Evolutionary conservation across 2,888 invertebrate genomes (phyloP).

Genomic region (Neuroscelio doddi): DNA sequence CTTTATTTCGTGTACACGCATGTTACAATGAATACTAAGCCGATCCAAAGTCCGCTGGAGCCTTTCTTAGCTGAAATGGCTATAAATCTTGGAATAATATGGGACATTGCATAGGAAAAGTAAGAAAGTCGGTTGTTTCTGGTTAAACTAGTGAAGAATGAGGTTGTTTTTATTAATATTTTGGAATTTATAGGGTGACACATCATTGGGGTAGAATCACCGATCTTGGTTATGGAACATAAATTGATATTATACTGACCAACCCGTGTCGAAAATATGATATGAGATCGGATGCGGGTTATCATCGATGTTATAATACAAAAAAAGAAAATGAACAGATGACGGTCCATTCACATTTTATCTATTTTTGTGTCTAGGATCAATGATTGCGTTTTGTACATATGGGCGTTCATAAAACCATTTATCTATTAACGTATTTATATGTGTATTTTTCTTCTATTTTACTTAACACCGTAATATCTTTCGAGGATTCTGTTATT

Average conservation of each 20-base stretch:
- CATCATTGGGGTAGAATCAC: slow-evolving; percentile 13
- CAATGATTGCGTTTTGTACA: too few species aligned
- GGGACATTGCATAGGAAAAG: slow-evolving; percentile 34
- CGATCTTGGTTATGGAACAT: slow-evolving; percentile 48
- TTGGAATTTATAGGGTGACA: slow-evolving; percentile 53
- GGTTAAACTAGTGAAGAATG: slow-evolving; percentile 31
- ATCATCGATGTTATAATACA: slow-evolving; percentile 19
- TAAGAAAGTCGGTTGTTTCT: slow-evolving; percentile 39
- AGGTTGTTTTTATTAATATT: slow-evolving; percentile 58
- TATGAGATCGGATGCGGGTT: slow-evolving; percentile 31
- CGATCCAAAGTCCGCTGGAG: slow-evolving; percentile 49
- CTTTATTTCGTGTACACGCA: slow-evolving; percentile 31
- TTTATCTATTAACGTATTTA: too few species aligned
- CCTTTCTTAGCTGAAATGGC: slow-evolving; percentile 55
- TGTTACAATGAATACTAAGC: slow-evolving; percentile 52
- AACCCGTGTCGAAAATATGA: slow-evolving; percentile 13
- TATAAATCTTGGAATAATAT: slow-evolving; percentile 63
- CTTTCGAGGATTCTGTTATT: too few species aligned
- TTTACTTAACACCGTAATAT: too few species aligned
- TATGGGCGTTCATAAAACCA: too few species aligned
- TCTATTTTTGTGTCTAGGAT: slow-evolving; percentile 1
- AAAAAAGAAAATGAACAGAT: background rate
- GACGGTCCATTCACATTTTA: slow-evolving; percentile 11
- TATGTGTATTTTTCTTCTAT: too few species aligned
- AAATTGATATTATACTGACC: slow-evolving; percentile 49